Conservation (phyloP, 1,140 invertebrate species). For the Venustaconcha ellipsiformis region DNA sequence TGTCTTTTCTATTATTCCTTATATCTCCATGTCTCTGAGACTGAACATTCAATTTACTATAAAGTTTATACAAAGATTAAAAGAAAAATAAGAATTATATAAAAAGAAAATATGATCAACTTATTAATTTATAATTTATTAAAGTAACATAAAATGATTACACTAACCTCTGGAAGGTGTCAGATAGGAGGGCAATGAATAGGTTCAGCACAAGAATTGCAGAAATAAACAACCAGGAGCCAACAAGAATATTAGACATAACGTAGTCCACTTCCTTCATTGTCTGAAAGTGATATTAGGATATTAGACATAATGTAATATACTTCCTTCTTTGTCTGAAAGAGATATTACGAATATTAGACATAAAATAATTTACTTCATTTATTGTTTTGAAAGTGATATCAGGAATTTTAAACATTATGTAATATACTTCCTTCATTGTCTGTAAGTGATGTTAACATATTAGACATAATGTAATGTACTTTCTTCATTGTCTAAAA, state of each 20-base stretch:
- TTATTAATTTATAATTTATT: background rate
- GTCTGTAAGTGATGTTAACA: background rate
- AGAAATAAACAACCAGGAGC: conserved; percentile 62
- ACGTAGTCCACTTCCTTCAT: conserved; percentile 55
- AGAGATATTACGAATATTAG: conserved; percentile 39
- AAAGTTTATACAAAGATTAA: no score
- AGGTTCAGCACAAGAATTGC: conserved; percentile 64
- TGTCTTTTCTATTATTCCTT: no score
- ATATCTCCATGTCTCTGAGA: no score
- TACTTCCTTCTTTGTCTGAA: no score
- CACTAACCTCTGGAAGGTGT: conserved; percentile 64
- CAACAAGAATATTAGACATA: conserved; percentile 59
- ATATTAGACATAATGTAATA: background rate
- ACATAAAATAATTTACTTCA: conserved; percentile 53
- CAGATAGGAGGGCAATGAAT: conserved; percentile 66
- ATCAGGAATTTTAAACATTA: background rate
- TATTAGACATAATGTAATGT: background rate
- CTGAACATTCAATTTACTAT: no score
- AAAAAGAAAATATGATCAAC: no score
- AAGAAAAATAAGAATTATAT: no score
- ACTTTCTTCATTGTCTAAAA: background rate
- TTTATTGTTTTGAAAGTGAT: conserved; percentile 51
- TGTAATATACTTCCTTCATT: no score
- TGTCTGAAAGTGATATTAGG: conserved; percentile 36
- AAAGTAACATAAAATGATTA: conserved; percentile 1